A percentile compares a stretch with the other conserved stretches of the same genome.
These are phyloP conservation scores for Hirtodrosophila confusa DNA, from an alignment of 2,888 invertebrate genomes.

Conservation along the genomic window DNA sequence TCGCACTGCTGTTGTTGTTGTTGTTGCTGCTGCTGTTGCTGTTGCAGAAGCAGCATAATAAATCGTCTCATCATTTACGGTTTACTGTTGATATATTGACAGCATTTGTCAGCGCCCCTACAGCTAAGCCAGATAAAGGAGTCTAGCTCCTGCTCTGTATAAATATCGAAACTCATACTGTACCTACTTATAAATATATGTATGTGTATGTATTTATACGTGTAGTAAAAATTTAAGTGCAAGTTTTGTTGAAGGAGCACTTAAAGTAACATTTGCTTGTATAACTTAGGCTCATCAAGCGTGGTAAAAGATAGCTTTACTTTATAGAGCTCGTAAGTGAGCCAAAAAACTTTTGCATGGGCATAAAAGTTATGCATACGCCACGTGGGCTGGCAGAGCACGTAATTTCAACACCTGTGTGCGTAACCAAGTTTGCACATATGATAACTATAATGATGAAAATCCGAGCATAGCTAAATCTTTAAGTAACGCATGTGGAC, in stretches of 20 bases:
- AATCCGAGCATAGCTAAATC: conserved; percentile 34
- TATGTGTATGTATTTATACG: conserved; percentile 6
- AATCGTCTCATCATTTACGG: conserved; percentile 73
- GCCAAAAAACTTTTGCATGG: conserved; percentile 53
- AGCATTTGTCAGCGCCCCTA: conserved; percentile 67
- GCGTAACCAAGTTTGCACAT: conserved; percentile 17
- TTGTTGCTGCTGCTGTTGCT: conserved; percentile 18
- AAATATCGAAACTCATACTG: too few relatives aligned
- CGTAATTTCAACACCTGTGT: conserved; percentile 60
- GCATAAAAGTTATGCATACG: conserved; percentile 59
- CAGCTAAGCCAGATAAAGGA: conserved; percentile 15
- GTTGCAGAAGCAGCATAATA: conserved; percentile 56
- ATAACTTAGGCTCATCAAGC: conserved; percentile 19
- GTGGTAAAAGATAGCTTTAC: conserved; percentile 13
- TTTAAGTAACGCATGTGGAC: conserved; percentile 60
- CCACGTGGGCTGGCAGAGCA: conserved; percentile 25
- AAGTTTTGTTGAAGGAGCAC: conserved; percentile 16
- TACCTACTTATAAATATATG: neutral
- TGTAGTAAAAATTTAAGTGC: conserved; percentile 17
- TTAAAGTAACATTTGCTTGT: conserved; percentile 43
- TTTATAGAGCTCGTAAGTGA: conserved; percentile 29
- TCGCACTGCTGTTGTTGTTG: conserved; percentile 26
- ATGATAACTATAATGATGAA: conserved; percentile 49
- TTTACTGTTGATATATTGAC: conserved; percentile 71
- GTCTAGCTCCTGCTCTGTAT: conserved; percentile 1